Percentiles rank a stretch among this genome's conserved stretches.
These are phyloP conservation scores for Parauchenoglanis ngamensis DNA, from an alignment of 2,797 vertebrate genomes.

Conservation along the genomic window DNA sequence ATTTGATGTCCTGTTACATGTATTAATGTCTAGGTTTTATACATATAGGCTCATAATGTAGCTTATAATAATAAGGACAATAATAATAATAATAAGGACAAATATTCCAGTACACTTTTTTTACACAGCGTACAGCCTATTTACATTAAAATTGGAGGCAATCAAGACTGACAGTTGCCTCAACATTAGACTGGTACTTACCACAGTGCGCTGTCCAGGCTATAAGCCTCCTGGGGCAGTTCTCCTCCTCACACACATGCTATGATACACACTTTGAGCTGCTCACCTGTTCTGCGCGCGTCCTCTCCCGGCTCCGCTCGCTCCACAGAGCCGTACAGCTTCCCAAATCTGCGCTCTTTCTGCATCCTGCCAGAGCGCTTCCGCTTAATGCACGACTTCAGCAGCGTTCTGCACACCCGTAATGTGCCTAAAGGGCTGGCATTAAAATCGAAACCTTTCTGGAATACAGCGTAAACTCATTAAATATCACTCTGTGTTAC, in stretches of 20 bases:
- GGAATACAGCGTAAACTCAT: background rate
- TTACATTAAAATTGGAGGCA: background rate
- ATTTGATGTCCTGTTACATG: no score
- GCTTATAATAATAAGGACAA: no score
- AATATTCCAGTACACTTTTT: background rate
- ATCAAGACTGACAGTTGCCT: background rate
- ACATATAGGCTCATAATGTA: no score
- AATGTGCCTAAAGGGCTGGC: background rate
- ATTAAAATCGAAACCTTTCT: background rate
- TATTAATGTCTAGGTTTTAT: no score
- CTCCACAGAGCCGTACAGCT: constrained; percentile 63
- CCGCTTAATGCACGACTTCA: background rate
- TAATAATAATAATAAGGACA: background rate
- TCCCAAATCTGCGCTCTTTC: constrained; percentile 55
- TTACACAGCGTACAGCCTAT: background rate
- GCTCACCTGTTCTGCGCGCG: constrained; percentile 52
- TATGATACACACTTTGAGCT: background rate
- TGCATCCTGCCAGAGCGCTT: constrained; percentile 62
- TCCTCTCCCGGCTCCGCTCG: constrained; percentile 49
- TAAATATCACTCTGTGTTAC: background rate
- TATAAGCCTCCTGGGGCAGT: background rate
- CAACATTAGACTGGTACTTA: background rate
- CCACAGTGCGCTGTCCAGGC: background rate
- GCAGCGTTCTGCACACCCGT: background rate
- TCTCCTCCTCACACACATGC: background rate